Evolutionary conservation across 2,797 vertebrate species (phyloP).

Genomic region (Serranus cabrilla): DNA sequence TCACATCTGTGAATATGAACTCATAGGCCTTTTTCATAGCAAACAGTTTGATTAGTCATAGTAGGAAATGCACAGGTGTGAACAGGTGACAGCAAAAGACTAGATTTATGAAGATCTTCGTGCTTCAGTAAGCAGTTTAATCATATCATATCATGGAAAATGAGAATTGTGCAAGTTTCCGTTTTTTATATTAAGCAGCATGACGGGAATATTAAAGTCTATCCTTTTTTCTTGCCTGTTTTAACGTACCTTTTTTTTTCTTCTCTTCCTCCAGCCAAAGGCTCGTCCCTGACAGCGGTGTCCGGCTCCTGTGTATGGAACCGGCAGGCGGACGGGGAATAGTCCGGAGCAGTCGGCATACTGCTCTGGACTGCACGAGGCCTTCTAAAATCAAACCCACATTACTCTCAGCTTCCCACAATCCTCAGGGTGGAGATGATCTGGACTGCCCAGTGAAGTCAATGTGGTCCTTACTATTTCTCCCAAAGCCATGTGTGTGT

Average conservation of each 20-base stretch:
- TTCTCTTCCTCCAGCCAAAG: slow-evolving; percentile 90
- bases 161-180: no score
- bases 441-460: slow-evolving; percentile 90
- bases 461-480: slow-evolving; percentile 86
- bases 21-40: no score
- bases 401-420: slow-evolving; percentile 93
- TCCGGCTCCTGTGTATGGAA: slow-evolving; percentile 84
- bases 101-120: no score
- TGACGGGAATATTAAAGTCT: not conserved
- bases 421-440: slow-evolving; percentile 97
- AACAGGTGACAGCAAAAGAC: no score
- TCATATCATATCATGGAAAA: no score
- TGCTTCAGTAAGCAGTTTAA: no score
- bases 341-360: slow-evolving; percentile 84
- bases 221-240: slow-evolving; percentile 15
- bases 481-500: slow-evolving; percentile 92
- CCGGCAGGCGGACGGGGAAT: slow-evolving; percentile 85
- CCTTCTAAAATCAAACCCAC: slow-evolving; percentile 88
- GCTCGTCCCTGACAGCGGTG: slow-evolving; percentile 95
- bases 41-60: no score
- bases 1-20: no score
- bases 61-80: no score
- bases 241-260: slow-evolving; percentile 19
- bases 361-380: slow-evolving; percentile 93
- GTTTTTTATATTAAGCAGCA: no score